Evolutionary conservation across 2,797 vertebrate species (phyloP), one percentile per base, ranked within the genome.

Genomic region (Urocyon cinereoargenteus): DNA sequence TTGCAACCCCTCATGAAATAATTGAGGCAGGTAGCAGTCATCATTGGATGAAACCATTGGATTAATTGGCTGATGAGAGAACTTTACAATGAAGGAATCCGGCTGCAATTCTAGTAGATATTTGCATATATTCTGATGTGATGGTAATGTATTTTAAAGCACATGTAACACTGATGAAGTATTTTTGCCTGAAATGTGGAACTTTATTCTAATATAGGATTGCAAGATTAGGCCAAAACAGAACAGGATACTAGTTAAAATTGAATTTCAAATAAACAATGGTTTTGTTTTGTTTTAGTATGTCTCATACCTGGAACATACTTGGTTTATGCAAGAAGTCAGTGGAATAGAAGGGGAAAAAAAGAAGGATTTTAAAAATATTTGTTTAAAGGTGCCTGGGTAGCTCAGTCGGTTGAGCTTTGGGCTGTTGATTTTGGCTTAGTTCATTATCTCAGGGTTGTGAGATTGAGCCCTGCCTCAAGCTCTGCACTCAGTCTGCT

Each of bases 221-320:
- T 92, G 45, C 49, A 62, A 96, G 36, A 68, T 93, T 87, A 87
- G 92, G 49, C 59, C 70, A 78, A 93, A 93, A 84, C 72, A 93
- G 79, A 93, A 62, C 24, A 79, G 70, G 62, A 78, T 40, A 85
- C 19, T 84, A 83, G 83, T 86, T 89, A 83, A 89, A 89, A 81
- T 61, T 89, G 84, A 94, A 96, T 94, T 85, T 88, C 78, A 73
- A n/a, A 94, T 88, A 61, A 83, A 77, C 21, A 93, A 1, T 77
- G 51, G 51, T 79, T 91, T 79, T 87, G 13, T 40, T 49, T 73
- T 26, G 8, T 66, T 94, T 93, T 59, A 66, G 45, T 94, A 53
- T 61, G 72, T 62, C 51, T n/a, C n/a, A 64, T 88, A 59, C 77
- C 87, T 92, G 19, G 66, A 79, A 89, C 40, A 62, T 75, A 86